Evolutionary conservation across 2,888 invertebrate species (phyloP).

Genomic region (Selenia dentaria): DNA sequence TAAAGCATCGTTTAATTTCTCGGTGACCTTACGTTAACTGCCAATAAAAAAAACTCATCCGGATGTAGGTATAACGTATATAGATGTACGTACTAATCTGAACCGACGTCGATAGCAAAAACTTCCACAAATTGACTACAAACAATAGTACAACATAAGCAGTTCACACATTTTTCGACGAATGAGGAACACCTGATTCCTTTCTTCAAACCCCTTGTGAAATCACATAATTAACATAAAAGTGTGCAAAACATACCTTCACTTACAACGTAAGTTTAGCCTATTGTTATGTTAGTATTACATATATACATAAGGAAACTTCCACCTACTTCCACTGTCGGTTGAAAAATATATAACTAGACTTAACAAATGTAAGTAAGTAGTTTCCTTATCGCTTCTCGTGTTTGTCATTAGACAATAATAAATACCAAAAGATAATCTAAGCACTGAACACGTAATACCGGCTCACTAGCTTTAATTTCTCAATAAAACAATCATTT

Average conservation of each 20-base stretch:
- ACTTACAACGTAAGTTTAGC: slow-evolving; percentile 27
- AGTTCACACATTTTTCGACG: slow-evolving; percentile 31
- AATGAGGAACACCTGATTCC: slow-evolving; percentile 31
- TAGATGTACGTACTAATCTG: not conserved
- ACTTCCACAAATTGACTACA: too few species aligned
- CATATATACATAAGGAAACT: too few species aligned
- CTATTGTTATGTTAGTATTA: slow-evolving; percentile 33
- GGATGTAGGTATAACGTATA: slow-evolving; percentile 6
- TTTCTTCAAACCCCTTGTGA: slow-evolving; percentile 24
- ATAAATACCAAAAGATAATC: too few species aligned
- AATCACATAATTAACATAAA: slow-evolving; percentile 30
- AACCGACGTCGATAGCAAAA: not conserved
- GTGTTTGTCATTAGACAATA: too few species aligned
- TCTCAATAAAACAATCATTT: not conserved
- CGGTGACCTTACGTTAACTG: slow-evolving; percentile 30
- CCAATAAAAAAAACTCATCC: slow-evolving; percentile 30
- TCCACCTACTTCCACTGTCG: slow-evolving; percentile 27
- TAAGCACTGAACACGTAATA: too few species aligned
- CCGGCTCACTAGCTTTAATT: too few species aligned
- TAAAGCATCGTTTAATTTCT: slow-evolving; percentile 24
- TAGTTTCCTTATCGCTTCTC: too few species aligned
- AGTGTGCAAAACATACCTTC: slow-evolving; percentile 24
- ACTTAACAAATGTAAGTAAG: too few species aligned
- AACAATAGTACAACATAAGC: too few species aligned
- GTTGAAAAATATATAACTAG: slow-evolving; percentile 28